A percentile compares a stretch with the other conserved stretches of the same genome.
phyloP scores from a whole-genome alignment of 2,113 vertebrate genomes.

The Crotalus helleri region DNA sequence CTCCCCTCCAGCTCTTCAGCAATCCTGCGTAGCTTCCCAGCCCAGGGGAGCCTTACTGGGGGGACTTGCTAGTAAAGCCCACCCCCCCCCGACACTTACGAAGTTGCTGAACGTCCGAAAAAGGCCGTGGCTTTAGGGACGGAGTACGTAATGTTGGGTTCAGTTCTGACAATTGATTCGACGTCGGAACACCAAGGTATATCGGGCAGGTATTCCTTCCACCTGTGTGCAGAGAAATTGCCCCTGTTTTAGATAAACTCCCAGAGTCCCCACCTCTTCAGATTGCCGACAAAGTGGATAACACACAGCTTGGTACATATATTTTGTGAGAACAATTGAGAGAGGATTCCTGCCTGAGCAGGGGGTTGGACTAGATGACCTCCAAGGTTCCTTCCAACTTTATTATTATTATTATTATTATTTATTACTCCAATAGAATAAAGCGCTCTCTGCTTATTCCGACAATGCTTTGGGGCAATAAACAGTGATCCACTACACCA shows the following conservation, averaged over 20 bases:
- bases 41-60: neutral
- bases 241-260: neutral
- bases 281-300: too few species aligned
- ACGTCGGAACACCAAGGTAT: neutral
- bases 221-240: neutral
- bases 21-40: neutral
- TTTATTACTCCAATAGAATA: too few species aligned
- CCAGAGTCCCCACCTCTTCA: neutral
- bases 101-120: neutral
- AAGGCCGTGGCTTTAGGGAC: constrained; percentile 12
- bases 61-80: neutral
- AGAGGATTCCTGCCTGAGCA: too few species aligned
- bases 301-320: too few species aligned
- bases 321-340: too few species aligned
- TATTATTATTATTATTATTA: too few species aligned
- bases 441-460: too few species aligned
- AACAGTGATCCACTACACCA: too few species aligned
- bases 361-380: too few species aligned
- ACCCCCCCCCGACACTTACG: neutral
- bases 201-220: constrained; percentile 14
- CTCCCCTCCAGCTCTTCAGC: neutral
- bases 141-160: constrained; percentile 17
- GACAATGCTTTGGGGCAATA: too few species aligned
- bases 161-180: accelerated
- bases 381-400: too few species aligned